These are phyloP conservation scores for Tenrec ecaudatus DNA, from an alignment of 2,113 vertebrate genomes.

Conservation along the genomic window DNA sequence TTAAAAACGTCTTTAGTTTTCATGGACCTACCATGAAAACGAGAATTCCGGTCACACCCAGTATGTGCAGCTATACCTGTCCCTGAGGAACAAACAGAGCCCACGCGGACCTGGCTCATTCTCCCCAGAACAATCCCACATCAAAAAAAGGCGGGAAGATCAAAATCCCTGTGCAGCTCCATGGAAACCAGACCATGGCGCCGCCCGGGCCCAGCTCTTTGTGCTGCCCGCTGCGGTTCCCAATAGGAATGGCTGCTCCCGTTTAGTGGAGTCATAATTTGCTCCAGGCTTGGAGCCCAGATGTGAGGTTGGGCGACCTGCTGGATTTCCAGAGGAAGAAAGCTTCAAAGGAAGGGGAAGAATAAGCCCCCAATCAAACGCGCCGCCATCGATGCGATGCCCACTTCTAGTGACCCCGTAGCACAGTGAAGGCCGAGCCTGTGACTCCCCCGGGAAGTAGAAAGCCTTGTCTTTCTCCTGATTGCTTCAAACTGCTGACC, in stretches of 20 bases:
- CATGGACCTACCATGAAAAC: background rate
- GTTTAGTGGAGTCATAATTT: background rate
- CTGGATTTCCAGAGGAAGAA: slow-evolving; percentile 23
- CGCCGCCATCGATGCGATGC: no score
- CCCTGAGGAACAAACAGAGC: background rate
- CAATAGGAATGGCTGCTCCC: background rate
- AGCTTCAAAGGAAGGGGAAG: slow-evolving; percentile 4
- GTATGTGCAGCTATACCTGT: background rate
- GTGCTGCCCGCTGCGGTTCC: background rate
- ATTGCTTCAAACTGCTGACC: no score
- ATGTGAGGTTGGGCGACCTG: background rate
- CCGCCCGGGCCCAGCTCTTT: background rate
- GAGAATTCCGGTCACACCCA: background rate
- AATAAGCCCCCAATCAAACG: background rate
- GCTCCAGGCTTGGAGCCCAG: background rate
- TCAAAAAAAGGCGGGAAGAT: background rate
- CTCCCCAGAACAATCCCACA: background rate
- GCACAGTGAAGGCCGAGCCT: no score
- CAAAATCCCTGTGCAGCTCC: background rate
- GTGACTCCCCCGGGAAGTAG: no score
- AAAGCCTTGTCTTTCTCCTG: no score
- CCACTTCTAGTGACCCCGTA: no score
- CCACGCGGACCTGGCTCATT: background rate
- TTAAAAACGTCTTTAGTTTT: slow-evolving; percentile 1
- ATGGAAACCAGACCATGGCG: background rate